Evolutionary conservation across 2,888 invertebrate species (phyloP).

Genomic region (Cotesia congregata): DNA sequence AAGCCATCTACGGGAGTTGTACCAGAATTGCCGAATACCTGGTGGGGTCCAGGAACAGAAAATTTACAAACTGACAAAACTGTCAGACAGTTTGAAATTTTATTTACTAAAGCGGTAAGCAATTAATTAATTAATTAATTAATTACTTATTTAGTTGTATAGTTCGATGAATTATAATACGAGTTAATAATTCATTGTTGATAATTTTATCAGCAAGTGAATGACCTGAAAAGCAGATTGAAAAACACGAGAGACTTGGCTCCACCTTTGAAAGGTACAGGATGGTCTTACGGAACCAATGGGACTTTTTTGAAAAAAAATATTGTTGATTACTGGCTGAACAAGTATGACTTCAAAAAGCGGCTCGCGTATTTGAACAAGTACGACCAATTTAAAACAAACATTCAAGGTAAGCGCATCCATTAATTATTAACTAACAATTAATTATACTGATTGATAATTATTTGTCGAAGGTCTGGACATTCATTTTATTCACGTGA

Average conservation of each 20-base stretch:
- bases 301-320: conserved; percentile 68
- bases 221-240: conserved; percentile 67
- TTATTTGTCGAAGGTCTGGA: conserved; percentile 70
- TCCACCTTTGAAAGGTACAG: conserved; percentile 54
- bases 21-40: conserved; percentile 65
- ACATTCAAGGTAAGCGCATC: conserved; percentile 56
- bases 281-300: conserved; percentile 72
- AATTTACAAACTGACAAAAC: conserved; percentile 71
- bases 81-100: conserved; percentile 75
- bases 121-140: neutral
- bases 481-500: conserved; percentile 79
- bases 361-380: conserved; percentile 73
- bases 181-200: neutral
- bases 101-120: conserved; percentile 75
- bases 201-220: conserved; percentile 58
- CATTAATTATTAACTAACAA: neutral
- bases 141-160: neutral
- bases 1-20: neutral
- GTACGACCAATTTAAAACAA: conserved; percentile 67
- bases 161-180: too few species aligned
- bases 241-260: conserved; percentile 56
- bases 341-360: conserved; percentile 74
- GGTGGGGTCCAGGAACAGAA: conserved; percentile 75
- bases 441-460: neutral
- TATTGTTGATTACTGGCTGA: conserved; percentile 73